A percentile compares a stretch with the other conserved stretches of the same genome.
phyloP scores from a whole-genome alignment of 1,140 invertebrate species.

The Drosophila varians region DNA sequence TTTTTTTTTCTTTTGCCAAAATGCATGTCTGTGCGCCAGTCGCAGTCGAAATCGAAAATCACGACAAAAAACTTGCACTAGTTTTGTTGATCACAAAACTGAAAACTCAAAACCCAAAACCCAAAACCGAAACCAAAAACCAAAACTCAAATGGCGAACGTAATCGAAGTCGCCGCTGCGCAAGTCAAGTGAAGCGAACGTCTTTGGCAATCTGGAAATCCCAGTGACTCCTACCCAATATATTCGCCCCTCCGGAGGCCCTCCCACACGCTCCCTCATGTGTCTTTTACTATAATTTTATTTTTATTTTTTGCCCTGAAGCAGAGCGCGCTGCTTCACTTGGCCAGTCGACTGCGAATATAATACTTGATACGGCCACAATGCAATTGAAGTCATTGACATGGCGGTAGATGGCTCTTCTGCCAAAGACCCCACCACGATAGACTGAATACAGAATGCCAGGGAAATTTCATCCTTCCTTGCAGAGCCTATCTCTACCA shows the following conservation, averaged over 20 bases:
- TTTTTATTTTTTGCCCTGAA: conserved; percentile 17
- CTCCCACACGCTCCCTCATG: conserved; percentile 42
- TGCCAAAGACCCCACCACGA: conserved; percentile 31
- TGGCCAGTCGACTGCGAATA: conserved; percentile 12
- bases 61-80: conserved; percentile 40
- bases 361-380: conserved; percentile 16
- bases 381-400: conserved; percentile 29
- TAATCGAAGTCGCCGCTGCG: conserved; percentile 39
- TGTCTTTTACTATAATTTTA: conserved; percentile 13
- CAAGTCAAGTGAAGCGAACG: conserved; percentile 46
- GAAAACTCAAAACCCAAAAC: conserved; percentile 31
- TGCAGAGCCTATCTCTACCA: conserved; percentile 3
- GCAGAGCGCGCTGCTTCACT: conserved; percentile 18
- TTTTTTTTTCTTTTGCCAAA: conserved; percentile 38
- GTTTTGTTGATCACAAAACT: conserved; percentile 41
- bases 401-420: conserved; percentile 32
- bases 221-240: conserved; percentile 21
- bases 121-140: conserved; percentile 22
- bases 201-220: conserved; percentile 50
- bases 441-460: not conserved
- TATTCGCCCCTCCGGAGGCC: conserved; percentile 1
- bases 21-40: conserved; percentile 32
- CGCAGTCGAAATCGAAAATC: conserved; percentile 17
- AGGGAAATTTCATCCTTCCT: not conserved
- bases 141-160: conserved; percentile 41